A percentile compares a stretch with the other conserved stretches of the same genome.
phyloP scores from a whole-genome alignment of 2,113 vertebrate species.

The Ivindomyrus marchei region DNA sequence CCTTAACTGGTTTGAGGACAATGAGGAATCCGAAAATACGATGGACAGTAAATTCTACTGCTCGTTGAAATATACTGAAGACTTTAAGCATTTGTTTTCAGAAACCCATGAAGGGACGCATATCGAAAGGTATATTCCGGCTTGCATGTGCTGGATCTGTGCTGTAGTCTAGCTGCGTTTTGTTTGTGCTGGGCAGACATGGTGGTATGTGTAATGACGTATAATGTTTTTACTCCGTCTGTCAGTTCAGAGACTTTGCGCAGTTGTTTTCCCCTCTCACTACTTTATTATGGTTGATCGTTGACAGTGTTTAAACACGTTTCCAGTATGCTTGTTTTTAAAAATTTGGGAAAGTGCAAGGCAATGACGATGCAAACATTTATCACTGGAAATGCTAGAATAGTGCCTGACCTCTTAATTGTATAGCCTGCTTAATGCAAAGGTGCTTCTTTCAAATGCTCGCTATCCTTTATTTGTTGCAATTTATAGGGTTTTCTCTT shows the following conservation, averaged over 20 bases:
- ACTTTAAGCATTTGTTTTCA: constrained; percentile 43
- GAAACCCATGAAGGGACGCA: constrained; percentile 35
- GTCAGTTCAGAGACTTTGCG: neutral
- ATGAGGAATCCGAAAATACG: constrained; percentile 47
- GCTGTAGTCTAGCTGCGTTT: neutral
- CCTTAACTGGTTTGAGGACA: constrained; percentile 37
- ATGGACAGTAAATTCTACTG: constrained; percentile 57
- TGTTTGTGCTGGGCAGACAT: neutral
- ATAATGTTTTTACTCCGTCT: neutral
- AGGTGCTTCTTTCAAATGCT: neutral
- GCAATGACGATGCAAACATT: neutral
- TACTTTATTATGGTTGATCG: neutral
- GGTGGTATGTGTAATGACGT: constrained; percentile 10
- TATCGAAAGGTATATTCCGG: constrained; percentile 48
- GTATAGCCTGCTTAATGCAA: neutral
- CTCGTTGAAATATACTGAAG: constrained; percentile 53
- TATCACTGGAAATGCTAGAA: neutral
- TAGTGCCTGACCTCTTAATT: neutral
- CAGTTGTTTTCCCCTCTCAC: neutral
- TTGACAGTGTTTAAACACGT: neutral
- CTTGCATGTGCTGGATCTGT: neutral
- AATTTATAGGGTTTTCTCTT: neutral
- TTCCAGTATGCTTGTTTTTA: neutral
- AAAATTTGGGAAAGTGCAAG: neutral
- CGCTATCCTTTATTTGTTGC: neutral